Conservation (phyloP, 1,140 invertebrate species). For the Dolichoris vasculosae region DNA sequence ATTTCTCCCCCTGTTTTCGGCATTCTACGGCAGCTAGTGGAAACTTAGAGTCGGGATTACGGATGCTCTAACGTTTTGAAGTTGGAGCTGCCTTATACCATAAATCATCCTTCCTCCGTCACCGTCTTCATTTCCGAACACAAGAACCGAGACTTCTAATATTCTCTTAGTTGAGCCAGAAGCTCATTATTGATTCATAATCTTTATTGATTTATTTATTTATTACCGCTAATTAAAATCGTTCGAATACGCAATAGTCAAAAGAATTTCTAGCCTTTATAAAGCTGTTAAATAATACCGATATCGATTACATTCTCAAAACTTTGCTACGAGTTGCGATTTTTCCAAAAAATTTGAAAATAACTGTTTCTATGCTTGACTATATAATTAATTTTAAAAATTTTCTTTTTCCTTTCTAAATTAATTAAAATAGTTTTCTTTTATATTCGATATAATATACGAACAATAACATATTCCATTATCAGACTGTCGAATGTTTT, state of each 20-base stretch:
- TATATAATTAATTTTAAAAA: no score
- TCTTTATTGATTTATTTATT: conserved; percentile 2
- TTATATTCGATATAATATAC: no score
- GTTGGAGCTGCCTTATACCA: background rate
- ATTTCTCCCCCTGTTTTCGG: background rate
- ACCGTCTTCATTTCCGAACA: background rate
- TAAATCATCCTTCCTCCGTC: background rate
- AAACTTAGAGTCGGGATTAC: conserved; percentile 6
- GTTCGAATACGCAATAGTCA: background rate
- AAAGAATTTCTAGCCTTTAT: background rate
- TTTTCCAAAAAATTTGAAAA: no score
- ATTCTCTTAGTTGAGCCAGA: background rate
- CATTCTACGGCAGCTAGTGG: background rate
- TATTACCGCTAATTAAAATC: background rate
- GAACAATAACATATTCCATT: no score
- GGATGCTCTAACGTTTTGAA: background rate
- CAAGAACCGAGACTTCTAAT: background rate
- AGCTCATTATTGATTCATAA: conserved; percentile 4
- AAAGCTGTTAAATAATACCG: background rate
- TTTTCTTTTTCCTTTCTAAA: no score
- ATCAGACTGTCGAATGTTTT: no score
- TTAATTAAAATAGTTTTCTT: no score
- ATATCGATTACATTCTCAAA: background rate
- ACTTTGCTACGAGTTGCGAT: background rate
- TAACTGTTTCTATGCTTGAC: no score